Percentiles rank a stretch among this genome's conserved stretches.
These are phyloP conservation scores for Arbacia lixula DNA, from an alignment of 53 echinoderm and acorn worm genomes.

Conservation along the genomic window DNA sequence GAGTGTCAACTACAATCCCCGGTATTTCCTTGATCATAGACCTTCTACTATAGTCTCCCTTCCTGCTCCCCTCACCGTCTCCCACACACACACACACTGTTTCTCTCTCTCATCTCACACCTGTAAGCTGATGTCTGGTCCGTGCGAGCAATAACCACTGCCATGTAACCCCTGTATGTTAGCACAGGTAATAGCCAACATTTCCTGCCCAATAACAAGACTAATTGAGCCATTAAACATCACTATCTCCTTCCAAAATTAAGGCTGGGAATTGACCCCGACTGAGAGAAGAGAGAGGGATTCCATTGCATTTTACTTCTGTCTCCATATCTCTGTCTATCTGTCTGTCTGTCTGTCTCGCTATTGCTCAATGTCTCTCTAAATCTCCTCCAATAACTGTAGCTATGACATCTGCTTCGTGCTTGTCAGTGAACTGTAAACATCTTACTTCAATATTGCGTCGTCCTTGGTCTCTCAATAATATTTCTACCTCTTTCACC, in stretches of 20 bases:
- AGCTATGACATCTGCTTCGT: no score
- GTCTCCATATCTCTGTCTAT: neutral
- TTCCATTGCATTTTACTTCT: no score
- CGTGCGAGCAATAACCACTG: neutral
- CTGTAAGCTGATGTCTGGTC: constrained; percentile 12
- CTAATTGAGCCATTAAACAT: constrained; percentile 48
- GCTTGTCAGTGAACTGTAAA: no score
- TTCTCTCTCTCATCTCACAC: constrained; percentile 14
- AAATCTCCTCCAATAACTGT: no score
- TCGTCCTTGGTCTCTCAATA: no score
- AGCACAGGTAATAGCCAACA: constrained; percentile 47
- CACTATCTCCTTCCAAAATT: constrained; percentile 19
- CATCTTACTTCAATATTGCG: no score
- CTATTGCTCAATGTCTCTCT: no score
- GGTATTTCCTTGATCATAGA: no score
- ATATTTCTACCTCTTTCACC: no score
- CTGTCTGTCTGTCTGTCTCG: neutral
- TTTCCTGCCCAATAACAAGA: constrained; percentile 41
- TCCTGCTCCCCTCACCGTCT: no score
- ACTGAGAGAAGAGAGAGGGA: constrained; percentile 2
- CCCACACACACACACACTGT: neutral
- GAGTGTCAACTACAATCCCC: neutral
- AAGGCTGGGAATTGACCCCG: neutral
- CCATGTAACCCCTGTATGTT: constrained; percentile 31
- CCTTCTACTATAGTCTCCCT: no score